phyloP scores from a whole-genome alignment of 2,113 vertebrate genomes.

The Phasianus colchicus region DNA sequence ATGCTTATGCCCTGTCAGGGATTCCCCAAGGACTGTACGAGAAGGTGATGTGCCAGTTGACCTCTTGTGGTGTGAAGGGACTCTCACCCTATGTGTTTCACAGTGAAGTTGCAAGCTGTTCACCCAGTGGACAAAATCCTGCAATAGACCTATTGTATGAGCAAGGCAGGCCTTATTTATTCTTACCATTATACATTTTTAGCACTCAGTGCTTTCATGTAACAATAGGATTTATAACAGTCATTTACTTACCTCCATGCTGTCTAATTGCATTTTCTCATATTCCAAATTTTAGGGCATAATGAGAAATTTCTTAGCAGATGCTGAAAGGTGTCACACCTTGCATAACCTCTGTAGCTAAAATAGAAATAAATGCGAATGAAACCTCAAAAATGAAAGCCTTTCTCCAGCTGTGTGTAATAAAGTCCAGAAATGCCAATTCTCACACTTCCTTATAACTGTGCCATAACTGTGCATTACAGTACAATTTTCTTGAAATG shows the following conservation, averaged over 20 bases:
- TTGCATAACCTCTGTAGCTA: neutral
- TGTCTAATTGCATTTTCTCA: neutral
- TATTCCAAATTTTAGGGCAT: neutral
- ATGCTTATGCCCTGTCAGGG: rapidly evolving
- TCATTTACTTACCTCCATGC: neutral
- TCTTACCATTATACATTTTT: rapidly evolving
- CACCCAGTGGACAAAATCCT: neutral
- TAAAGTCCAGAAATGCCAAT: neutral
- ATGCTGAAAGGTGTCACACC: neutral
- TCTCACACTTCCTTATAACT: constrained; percentile 1
- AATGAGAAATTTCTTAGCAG: neutral
- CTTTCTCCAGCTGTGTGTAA: neutral
- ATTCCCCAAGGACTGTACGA: neutral
- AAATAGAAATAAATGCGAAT: constrained; percentile 3
- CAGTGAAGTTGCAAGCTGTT: neutral
- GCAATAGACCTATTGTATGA: neutral
- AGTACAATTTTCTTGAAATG: constrained; percentile 9
- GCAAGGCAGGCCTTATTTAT: neutral
- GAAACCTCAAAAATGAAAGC: neutral
- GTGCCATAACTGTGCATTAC: neutral
- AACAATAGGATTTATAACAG: neutral
- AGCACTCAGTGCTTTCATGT: neutral
- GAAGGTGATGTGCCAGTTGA: neutral
- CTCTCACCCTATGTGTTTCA: neutral
- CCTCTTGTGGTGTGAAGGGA: neutral